Conservation (phyloP, 2,888 invertebrate species). For the Synergus itoensis region DNA sequence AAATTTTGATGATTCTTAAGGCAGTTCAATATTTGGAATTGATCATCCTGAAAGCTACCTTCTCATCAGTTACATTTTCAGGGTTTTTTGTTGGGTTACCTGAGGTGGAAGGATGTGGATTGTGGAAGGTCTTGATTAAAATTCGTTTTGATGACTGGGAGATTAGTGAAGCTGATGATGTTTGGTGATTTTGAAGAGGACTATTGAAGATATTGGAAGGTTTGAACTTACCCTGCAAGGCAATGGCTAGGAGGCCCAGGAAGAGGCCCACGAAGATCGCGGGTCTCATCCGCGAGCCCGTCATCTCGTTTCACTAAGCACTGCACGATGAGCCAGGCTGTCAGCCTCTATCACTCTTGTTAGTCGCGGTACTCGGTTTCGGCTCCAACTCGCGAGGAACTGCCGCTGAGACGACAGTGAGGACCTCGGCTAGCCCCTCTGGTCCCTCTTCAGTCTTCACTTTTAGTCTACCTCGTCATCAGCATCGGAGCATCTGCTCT, state of each 20-base stretch:
- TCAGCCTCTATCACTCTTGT: slow-evolving; percentile 70
- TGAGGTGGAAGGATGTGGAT: too few relatives aligned
- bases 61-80: not conserved
- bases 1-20: not conserved
- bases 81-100: too few relatives aligned
- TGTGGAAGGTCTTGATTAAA: not conserved
- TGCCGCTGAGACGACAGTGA: slow-evolving; percentile 70
- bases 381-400: slow-evolving; percentile 73
- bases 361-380: slow-evolving; percentile 66
- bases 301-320: slow-evolving; percentile 80
- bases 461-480: slow-evolving; percentile 44
- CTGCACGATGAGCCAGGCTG: slow-evolving; percentile 75
- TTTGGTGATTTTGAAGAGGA: not conserved
- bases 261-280: slow-evolving; percentile 80
- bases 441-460: slow-evolving; percentile 42
- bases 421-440: slow-evolving; percentile 66
- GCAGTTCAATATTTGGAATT: not conserved
- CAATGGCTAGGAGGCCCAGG: slow-evolving; percentile 79
- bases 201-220: not conserved
- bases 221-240: slow-evolving; percentile 80
- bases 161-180: not conserved
- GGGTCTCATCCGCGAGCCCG: slow-evolving; percentile 80
- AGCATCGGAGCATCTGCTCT: slow-evolving; percentile 41
- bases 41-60: not conserved
- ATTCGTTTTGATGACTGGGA: not conserved